phyloP scores from a whole-genome alignment of 2,113 vertebrate species.

The Heloderma charlesbogerti region DNA sequence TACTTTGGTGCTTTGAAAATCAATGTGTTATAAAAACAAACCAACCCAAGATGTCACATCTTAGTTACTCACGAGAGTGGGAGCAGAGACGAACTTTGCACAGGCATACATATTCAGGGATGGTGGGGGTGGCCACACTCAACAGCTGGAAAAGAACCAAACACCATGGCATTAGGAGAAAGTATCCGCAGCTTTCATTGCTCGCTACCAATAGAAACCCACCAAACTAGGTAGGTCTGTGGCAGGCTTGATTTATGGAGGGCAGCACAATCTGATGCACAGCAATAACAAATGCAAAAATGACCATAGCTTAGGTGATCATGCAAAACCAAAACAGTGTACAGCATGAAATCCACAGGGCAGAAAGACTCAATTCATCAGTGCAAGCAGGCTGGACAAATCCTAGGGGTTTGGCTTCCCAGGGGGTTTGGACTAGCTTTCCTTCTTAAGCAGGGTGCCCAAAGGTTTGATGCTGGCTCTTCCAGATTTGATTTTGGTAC shows the following conservation, averaged over 20 bases:
- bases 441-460: too few relatives aligned
- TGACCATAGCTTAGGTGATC: not conserved
- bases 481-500: not conserved
- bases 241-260: not conserved
- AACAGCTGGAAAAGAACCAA: conserved; percentile 55
- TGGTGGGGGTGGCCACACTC: not conserved
- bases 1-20: not conserved
- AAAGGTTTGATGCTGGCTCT: not conserved
- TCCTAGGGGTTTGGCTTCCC: not conserved
- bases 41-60: too few relatives aligned
- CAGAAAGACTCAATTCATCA: not conserved
- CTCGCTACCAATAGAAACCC: not conserved
- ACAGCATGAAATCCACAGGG: not conserved
- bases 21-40: not conserved
- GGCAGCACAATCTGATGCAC: not conserved
- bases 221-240: not conserved
- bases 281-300: not conserved
- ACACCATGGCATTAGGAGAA: not conserved
- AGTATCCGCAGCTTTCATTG: not conserved
- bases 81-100: conserved; percentile 85
- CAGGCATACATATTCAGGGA: conserved; percentile 86
- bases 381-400: not conserved
- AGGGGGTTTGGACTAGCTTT: not conserved
- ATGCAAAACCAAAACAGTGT: not conserved
- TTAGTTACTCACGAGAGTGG: conserved; percentile 85